Percentiles rank a stretch among this genome's conserved stretches.
These are phyloP conservation scores for Procambarus virginalis DNA, from an alignment of 1,140 invertebrate species.

Conservation along the genomic window DNA sequence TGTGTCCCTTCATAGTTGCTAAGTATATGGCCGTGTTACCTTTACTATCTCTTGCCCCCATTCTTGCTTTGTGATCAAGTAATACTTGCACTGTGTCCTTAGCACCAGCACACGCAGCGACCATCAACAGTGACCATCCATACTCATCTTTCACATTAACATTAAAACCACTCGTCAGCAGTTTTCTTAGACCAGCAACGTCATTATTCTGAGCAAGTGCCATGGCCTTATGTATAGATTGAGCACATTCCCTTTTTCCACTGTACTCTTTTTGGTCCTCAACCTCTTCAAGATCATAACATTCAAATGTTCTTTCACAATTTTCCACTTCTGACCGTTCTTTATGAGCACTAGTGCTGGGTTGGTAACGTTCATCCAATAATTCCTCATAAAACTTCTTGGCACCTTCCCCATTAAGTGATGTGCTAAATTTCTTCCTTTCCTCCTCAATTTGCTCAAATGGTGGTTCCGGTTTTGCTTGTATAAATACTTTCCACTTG, in stretches of 20 bases:
- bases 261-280: neutral
- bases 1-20: constrained; percentile 41
- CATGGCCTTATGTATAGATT: constrained; percentile 23
- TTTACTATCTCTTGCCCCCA: constrained; percentile 19
- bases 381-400: constrained; percentile 35
- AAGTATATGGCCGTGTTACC: constrained; percentile 57
- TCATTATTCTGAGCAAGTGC: constrained; percentile 41
- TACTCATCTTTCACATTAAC: constrained; percentile 48
- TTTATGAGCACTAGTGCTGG: neutral
- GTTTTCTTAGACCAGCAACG: neutral
- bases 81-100: constrained; percentile 19
- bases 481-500: constrained; percentile 56
- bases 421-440: neutral
- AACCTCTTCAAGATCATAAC: too few species aligned
- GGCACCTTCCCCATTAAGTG: constrained; percentile 33
- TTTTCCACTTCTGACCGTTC: neutral
- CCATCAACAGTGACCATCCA: constrained; percentile 57
- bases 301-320: neutral
- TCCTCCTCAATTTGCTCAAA: neutral
- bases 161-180: constrained; percentile 31
- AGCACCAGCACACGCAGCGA: constrained; percentile 53
- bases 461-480: neutral
- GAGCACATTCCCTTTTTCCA: neutral
- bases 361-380: neutral
- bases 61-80: constrained; percentile 24